These are phyloP conservation scores for Lamellibrachia satsuma DNA, from an alignment of 2,888 invertebrate genomes.

Conservation along the genomic window DNA sequence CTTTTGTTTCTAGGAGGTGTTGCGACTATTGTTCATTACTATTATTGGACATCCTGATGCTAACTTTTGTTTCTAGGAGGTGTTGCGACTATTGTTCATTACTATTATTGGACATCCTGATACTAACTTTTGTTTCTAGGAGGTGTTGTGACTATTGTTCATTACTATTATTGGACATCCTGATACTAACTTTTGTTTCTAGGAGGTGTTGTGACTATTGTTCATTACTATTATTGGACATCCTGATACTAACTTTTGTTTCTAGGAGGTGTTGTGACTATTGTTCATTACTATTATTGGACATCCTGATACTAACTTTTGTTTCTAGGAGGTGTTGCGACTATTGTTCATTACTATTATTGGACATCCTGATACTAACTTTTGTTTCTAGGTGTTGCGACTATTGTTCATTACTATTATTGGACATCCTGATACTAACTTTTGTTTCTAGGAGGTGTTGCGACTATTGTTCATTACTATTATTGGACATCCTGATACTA, in stretches of 20 bases:
- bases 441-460: background rate
- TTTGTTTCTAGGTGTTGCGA: background rate
- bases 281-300: background rate
- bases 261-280: background rate
- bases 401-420: background rate
- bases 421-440: background rate
- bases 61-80: no score
- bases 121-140: no score
- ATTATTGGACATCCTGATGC: no score
- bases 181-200: background rate
- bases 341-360: background rate
- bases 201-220: background rate
- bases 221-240: background rate
- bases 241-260: background rate
- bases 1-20: conserved; percentile 60
- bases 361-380: background rate
- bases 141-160: no score
- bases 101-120: no score
- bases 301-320: background rate
- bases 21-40: no score
- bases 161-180: no score
- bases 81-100: no score
- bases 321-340: background rate
- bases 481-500: background rate
- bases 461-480: background rate